phyloP scores from a whole-genome alignment of 2,797 vertebrate genomes.

The Falco cherrug region DNA sequence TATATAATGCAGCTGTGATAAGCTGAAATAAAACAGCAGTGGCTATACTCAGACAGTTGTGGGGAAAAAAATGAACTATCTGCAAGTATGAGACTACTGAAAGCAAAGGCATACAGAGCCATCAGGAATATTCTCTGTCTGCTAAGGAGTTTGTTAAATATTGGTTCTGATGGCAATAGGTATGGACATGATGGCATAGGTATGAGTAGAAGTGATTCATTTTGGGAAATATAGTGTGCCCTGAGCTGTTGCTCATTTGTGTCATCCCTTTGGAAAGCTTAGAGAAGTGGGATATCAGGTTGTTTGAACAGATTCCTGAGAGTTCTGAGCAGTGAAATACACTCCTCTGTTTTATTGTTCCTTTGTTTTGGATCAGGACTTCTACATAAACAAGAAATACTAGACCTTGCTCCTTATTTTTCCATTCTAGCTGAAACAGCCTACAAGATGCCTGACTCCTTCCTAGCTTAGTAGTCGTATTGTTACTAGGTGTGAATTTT shows the following conservation, averaged over 20 bases:
- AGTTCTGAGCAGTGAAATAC: not conserved
- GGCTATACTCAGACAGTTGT: not conserved
- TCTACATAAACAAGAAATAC: not conserved
- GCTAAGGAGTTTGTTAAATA: not conserved
- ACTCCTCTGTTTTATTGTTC: not conserved
- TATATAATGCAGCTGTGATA: not conserved
- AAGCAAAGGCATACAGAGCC: not conserved
- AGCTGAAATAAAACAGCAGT: not conserved
- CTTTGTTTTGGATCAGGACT: not conserved
- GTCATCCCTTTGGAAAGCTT: not conserved
- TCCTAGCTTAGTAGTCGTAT: not conserved
- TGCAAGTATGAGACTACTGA: not conserved
- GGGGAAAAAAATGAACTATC: not conserved
- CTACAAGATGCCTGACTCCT: not conserved
- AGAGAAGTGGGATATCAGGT: not conserved
- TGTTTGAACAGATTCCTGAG: not conserved
- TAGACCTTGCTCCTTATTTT: not conserved
- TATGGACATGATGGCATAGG: not conserved
- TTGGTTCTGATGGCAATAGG: not conserved
- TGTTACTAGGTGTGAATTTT: not conserved
- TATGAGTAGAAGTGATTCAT: accelerated
- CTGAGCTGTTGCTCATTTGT: not conserved
- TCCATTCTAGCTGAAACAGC: not conserved
- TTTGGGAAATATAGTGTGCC: not conserved
- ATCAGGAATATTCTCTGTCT: not conserved